Evolutionary conservation across 92 coral and sea anemone genomes (phyloP).

Genomic region (Hydrozoanthus gracilis): DNA sequence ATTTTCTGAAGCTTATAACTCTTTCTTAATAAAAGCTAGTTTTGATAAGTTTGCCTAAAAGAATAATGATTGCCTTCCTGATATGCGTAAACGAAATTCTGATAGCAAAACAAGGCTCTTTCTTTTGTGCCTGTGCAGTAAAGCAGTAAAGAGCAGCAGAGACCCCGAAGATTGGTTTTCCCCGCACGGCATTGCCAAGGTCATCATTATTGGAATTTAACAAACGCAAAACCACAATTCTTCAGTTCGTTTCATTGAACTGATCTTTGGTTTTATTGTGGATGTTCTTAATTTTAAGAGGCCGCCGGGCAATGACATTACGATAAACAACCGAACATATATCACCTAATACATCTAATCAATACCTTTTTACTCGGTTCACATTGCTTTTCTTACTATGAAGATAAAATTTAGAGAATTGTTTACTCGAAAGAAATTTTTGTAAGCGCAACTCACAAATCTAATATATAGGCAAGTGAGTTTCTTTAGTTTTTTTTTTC

Average conservation of each 20-base stretch:
- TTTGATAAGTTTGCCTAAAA: constrained; percentile 12
- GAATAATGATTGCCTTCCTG: background rate
- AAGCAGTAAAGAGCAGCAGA: background rate
- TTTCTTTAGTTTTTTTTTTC: too few relatives aligned
- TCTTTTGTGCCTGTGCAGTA: background rate
- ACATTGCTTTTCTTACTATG: too few relatives aligned
- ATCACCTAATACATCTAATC: too few relatives aligned
- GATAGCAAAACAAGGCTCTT: background rate
- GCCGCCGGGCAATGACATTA: background rate
- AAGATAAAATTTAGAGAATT: too few relatives aligned
- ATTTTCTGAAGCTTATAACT: background rate
- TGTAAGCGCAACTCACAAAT: too few relatives aligned
- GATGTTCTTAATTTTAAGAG: constrained; percentile 19
- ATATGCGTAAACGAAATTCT: constrained; percentile 6
- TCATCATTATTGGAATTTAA: background rate
- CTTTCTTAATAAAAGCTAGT: background rate
- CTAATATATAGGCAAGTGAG: too few relatives aligned
- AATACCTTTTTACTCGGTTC: too few relatives aligned
- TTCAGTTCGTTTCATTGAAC: background rate
- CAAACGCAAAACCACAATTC: constrained; percentile 1
- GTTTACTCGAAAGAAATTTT: too few relatives aligned
- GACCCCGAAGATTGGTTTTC: background rate
- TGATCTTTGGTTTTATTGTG: background rate
- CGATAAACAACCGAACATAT: background rate
- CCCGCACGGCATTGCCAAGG: constrained; percentile 2